Evolutionary conservation across 2,113 vertebrate species (phyloP).

Genomic region (Oxyruncus cristatus): DNA sequence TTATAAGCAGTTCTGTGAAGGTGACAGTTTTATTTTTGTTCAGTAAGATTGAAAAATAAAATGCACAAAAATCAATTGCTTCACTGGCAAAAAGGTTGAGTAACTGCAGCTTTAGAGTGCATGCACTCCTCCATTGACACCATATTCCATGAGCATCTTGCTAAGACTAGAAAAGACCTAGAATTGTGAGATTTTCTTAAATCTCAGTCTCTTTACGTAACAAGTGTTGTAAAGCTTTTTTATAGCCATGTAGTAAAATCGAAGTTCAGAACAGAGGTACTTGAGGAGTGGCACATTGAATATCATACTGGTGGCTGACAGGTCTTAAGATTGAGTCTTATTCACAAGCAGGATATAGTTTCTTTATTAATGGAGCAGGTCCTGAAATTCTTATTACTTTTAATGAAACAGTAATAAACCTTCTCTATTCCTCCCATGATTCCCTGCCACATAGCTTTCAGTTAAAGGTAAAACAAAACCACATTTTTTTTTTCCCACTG

Average conservation of each 20-base stretch:
- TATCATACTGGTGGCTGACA: background rate
- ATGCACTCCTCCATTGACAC: fast-evolving
- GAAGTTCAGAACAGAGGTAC: background rate
- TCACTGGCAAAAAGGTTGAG: background rate
- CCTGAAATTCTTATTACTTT: background rate
- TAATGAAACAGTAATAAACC: background rate
- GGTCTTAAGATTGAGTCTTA: background rate
- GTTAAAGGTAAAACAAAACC: background rate
- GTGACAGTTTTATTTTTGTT: background rate
- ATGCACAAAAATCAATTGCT: background rate
- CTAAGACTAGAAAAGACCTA: background rate
- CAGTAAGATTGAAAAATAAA: background rate
- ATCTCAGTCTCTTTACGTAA: background rate
- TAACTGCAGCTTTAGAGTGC: background rate
- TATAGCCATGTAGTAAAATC: background rate
- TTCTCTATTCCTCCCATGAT: background rate
- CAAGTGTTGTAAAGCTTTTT: background rate
- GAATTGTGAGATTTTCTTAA: background rate
- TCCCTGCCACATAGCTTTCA: background rate
- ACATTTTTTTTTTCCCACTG: background rate
- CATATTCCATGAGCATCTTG: background rate
- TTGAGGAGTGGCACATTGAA: background rate
- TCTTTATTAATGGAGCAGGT: background rate
- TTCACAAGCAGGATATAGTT: background rate
- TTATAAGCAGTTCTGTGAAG: background rate